phyloP scores from a whole-genome alignment of 2,113 vertebrate species.

The Platysternon megacephalum region DNA sequence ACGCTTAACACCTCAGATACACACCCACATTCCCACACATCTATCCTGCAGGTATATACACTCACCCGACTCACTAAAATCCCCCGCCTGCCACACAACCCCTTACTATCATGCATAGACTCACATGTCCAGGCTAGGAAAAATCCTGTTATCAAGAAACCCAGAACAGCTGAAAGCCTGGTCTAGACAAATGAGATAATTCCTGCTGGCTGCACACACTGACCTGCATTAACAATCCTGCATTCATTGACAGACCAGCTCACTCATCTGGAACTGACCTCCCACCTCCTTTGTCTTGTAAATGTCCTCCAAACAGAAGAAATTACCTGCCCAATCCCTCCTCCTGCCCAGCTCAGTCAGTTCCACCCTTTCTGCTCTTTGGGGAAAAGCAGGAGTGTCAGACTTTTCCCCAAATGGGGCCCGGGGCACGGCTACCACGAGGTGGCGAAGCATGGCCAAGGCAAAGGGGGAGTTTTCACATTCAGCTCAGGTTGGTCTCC shows the following conservation, averaged over 20 bases:
- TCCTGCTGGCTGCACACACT: neutral
- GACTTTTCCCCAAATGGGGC: neutral
- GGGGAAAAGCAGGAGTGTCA: neutral
- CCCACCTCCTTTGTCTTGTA: neutral
- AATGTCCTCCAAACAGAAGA: neutral
- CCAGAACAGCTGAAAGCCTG: neutral
- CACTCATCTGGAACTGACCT: neutral
- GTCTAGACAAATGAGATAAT: neutral
- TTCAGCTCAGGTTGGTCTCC: neutral
- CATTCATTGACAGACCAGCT: neutral
- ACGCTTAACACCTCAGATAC: neutral
- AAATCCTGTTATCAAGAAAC: neutral
- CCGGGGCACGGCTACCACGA: neutral
- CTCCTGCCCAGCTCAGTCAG: neutral
- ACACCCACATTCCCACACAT: neutral
- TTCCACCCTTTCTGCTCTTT: neutral
- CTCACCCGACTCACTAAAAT: neutral
- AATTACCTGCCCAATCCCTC: neutral
- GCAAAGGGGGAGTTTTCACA: neutral
- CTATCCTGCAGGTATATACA: neutral
- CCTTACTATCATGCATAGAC: neutral
- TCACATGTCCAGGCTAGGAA: neutral
- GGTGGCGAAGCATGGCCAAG: neutral
- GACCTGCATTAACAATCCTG: neutral
- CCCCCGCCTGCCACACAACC: neutral